Conservation (phyloP, 2,888 invertebrate genomes). For the Nezara viridula region DNA sequence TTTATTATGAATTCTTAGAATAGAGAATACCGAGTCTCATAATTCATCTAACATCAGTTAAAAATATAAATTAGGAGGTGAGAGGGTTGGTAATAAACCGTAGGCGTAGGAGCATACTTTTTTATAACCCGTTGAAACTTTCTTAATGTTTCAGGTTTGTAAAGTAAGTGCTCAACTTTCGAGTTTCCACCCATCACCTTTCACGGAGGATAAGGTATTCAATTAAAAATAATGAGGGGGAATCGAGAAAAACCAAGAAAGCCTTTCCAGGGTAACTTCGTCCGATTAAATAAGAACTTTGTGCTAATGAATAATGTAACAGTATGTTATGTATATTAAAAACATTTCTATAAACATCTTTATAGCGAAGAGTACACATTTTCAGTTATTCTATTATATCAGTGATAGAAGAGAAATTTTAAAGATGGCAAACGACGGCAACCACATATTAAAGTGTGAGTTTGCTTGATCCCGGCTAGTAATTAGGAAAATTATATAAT, state of each 20-base stretch:
- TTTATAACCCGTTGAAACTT: slow-evolving; percentile 28
- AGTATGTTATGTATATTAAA: not conserved
- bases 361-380: too few relatives aligned
- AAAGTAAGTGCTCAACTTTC: slow-evolving; percentile 19
- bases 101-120: slow-evolving; percentile 7
- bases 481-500: too few relatives aligned
- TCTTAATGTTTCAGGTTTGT: slow-evolving; percentile 23
- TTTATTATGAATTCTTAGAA: not conserved
- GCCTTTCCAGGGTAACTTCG: not conserved
- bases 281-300: not conserved
- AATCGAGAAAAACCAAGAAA: not conserved
- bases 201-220: slow-evolving; percentile 2
- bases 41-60: not conserved
- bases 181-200: slow-evolving; percentile 26
- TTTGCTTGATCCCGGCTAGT: too few relatives aligned
- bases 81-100: not conserved
- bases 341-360: not conserved
- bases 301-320: not conserved
- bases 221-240: slow-evolving; percentile 21
- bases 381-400: too few relatives aligned
- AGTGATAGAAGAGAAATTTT: too few relatives aligned
- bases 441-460: too few relatives aligned
- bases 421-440: too few relatives aligned
- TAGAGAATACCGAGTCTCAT: not conserved
- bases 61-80: slow-evolving; percentile 22